Conservation (phyloP, 2,797 vertebrate species). For the Lemur catta region DNA sequence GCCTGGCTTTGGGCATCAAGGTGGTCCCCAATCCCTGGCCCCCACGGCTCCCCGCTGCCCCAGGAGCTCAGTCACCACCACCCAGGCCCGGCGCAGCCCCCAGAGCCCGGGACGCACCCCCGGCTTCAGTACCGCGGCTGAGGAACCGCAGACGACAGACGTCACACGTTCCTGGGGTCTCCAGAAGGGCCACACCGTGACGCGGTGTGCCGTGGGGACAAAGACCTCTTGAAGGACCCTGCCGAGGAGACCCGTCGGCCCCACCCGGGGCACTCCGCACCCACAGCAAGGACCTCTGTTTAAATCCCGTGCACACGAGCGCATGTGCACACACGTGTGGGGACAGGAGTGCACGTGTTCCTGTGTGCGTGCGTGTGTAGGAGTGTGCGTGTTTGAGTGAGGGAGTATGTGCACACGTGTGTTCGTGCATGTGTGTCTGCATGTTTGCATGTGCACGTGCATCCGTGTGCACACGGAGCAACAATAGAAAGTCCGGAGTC, state of each 20-base stretch:
- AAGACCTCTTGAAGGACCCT: not conserved
- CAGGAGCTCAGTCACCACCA: too few relatives aligned
- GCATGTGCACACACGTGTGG: not conserved
- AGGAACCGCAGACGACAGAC: not conserved
- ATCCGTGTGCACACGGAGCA: not conserved
- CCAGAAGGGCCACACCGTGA: not conserved
- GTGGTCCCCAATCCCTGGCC: too few relatives aligned
- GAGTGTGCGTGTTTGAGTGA: not conserved
- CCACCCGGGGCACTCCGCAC: not conserved
- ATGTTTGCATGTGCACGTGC: not conserved
- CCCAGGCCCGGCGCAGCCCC: too few relatives aligned
- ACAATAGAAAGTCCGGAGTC: not conserved
- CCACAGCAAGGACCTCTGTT: too few relatives aligned
- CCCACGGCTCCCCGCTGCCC: not conserved
- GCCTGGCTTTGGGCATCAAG: not conserved
- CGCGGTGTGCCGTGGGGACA: not conserved
- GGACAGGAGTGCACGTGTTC: rapidly evolving
- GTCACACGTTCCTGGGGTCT: rapidly evolving
- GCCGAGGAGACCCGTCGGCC: not conserved
- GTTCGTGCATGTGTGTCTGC: too few relatives aligned
- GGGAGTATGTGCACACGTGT: not conserved
- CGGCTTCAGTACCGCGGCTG: not conserved
- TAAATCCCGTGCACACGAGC: not conserved
- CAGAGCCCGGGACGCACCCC: not conserved
- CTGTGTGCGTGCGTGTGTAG: too few relatives aligned